Base-by-base conservation (phyloP, 1,140 invertebrate species). In the Bombus consobrinus region DNA sequence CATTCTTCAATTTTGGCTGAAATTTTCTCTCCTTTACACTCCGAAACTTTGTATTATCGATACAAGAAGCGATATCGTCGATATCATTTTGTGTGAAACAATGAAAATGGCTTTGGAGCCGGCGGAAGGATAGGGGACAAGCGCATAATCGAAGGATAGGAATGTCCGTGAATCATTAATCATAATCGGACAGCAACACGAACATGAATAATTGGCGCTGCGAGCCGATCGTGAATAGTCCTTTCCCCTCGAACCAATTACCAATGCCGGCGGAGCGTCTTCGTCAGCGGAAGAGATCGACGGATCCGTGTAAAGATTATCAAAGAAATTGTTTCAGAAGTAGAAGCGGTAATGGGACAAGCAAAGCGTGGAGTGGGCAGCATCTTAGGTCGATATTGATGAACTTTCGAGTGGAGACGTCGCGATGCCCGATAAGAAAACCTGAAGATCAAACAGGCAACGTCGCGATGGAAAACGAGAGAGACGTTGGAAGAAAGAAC, bases 241-340 rank as follows among this genome's bases (percentile, higher is more conserved):
- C 85, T 85, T 90, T 87, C 83, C 89, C 82, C 86, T 87, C 66
- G 82, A 85, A 87, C 88, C 89, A 90, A 90, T 90, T 90, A 90
- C 68, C 86, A 32, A 34, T 43, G 72, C 75, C 75, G 53, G 39
- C 34, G 53, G 37, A 64, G 37, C 68, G 47, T 81, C 43, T 53
- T 80, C 59, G 59, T 15, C 37, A 25, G 37, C 18, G 75, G n/a
- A 41, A 62, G 59, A 41, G 83, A 86, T 89, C 81, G 74, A 62
- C 4, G 53, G 57, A 89, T 80, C 64, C 73, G 72, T 77, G 74
- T 87, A 81, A 87, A 85, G 78, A 87, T 89, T 90, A 90, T 90
- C 81, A 62, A 90, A 90, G 75, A 90, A 90, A 83, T 89, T 79
- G 74, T 87, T 90, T 79, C 85, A 80, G 75, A 2, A 47, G 13